Percentiles rank a stretch among this genome's conserved stretches.
These are phyloP conservation scores for Cirrhinus mrigala DNA, from an alignment of 2,797 vertebrate genomes.

Conservation along the genomic window DNA sequence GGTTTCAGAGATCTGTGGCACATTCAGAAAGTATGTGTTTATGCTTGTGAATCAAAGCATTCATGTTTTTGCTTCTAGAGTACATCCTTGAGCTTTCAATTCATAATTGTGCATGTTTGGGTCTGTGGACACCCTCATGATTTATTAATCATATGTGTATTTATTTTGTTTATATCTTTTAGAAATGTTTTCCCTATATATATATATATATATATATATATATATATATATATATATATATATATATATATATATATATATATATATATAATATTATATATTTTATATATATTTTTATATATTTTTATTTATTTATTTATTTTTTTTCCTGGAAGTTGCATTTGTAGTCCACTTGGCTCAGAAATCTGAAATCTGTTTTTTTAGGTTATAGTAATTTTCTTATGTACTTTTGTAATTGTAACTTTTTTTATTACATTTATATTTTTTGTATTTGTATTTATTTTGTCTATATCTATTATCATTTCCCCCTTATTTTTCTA, in stretches of 20 bases:
- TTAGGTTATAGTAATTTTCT: not conserved
- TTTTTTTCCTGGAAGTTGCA: not conserved
- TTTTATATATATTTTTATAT: too few relatives aligned
- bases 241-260: too few relatives aligned
- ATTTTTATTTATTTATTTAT: too few relatives aligned
- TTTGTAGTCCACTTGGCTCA: not conserved
- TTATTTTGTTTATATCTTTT: not conserved
- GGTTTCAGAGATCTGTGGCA: constrained; percentile 14
- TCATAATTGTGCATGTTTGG: not conserved
- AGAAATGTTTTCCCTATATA: not conserved
- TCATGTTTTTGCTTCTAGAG: not conserved
- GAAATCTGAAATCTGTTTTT: not conserved
- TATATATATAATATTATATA: too few relatives aligned
- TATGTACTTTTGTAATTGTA: not conserved
- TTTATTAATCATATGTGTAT: too few relatives aligned
- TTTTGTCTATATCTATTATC: too few relatives aligned
- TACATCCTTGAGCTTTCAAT: not conserved
- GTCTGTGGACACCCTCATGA: too few relatives aligned
- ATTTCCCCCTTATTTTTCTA: too few relatives aligned
- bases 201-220: too few relatives aligned
- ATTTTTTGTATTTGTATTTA: too few relatives aligned
- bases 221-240: too few relatives aligned
- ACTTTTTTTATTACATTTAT: too few relatives aligned
- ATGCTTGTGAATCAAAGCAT: constrained; percentile 7
- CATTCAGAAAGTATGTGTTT: constrained; percentile 1